Evolutionary conservation across 1,140 invertebrate genomes (phyloP), one percentile per base, ranked within the genome.

Genomic region (Maconellicoccus hirsutus): DNA sequence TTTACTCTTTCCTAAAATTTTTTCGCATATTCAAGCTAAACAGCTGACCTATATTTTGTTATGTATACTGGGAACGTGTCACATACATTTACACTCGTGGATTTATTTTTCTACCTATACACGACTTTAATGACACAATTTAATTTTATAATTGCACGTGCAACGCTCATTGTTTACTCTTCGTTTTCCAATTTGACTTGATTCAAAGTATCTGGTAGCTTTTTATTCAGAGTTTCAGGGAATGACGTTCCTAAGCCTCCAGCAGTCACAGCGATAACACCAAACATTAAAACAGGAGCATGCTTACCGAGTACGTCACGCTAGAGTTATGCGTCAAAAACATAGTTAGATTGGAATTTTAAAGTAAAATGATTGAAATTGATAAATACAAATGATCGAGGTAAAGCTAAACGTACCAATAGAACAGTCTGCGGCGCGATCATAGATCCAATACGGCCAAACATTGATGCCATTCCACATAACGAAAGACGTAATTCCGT

Each of bases 401-500:
- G 33, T 7, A 38, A 38, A 7, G 6, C 12, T 8, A 52, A 52
- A 52, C 76, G 77, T 76, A 85, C 87, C 79, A 89, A 73, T 81
- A 86, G 72, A 79, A 86, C 85, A 70, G 86, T 83, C 81, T 87
- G 83, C 73, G 86, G 85, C 4, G 86, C 85, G 33, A 87, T 74
- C 77, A 88, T 84, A 22, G 86, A 85, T 0, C 87, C 85, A 38
- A 89, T 79, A 27, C 88, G 80, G 25, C 87, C 89, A 73, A 88
- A 82, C 79, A 89, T 88, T 38, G 88, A 89, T 75, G 86, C 87
- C 63, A 83, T 76, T 0, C 85, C 87, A 38, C 90, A 81, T 39
- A 87, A 77, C 14, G 86, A 86, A 73, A 84, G 83, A 70, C 88
- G 81, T 70, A 86, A 77, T 69, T 81, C 81, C 12, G 89, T 90